phyloP scores from a whole-genome alignment of 2,888 invertebrate genomes.

The Stegophylla sp. region DNA sequence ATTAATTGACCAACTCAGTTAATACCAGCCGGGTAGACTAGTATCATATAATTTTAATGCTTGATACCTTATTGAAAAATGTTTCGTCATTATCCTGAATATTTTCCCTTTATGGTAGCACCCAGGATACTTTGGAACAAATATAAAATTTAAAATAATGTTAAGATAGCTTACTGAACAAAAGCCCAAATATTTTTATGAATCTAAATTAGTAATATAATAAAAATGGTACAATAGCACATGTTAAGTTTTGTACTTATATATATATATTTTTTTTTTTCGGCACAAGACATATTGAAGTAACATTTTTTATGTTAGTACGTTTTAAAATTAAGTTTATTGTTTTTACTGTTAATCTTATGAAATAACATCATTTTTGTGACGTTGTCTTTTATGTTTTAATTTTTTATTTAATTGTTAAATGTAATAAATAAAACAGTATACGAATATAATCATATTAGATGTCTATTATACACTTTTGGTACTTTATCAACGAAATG shows the following conservation, averaged over 20 bases:
- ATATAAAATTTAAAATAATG: not conserved
- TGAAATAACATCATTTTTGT: constrained; percentile 10
- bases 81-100: no score
- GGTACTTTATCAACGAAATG: not conserved
- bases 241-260: constrained; percentile 34
- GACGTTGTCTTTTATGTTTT: constrained; percentile 11
- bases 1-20: no score
- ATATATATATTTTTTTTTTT: constrained; percentile 15
- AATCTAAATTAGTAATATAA: not conserved
- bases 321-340: constrained; percentile 51
- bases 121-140: no score
- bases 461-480: not conserved
- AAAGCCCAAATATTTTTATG: not conserved
- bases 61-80: no score
- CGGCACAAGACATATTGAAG: not conserved
- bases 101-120: not conserved
- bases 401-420: constrained; percentile 20
- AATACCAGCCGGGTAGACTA: no score
- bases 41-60: no score
- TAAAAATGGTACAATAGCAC: not conserved
- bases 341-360: constrained; percentile 39
- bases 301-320: constrained; percentile 22
- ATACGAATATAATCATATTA: not conserved
- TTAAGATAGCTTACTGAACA: not conserved
- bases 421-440: constrained; percentile 6